Evolutionary conservation across 2,113 vertebrate species (phyloP).

Genomic region (Syngnathus typhle): DNA sequence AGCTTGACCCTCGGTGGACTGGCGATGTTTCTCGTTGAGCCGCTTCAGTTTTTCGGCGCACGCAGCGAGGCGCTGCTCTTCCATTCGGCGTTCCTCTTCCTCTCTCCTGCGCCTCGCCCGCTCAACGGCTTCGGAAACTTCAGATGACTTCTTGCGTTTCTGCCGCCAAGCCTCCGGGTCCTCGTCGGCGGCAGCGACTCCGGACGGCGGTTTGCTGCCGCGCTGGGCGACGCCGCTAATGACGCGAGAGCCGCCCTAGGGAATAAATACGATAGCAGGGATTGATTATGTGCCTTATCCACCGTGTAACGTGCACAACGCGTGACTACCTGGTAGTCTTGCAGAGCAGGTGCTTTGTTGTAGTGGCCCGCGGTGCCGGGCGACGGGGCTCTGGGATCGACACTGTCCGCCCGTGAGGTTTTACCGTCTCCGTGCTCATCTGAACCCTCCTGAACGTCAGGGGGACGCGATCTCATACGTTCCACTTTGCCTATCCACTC

Average conservation of each 20-base stretch:
- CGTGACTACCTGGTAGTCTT: constrained; percentile 79
- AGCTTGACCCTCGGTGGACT: constrained; percentile 42
- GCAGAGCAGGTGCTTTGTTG: constrained; percentile 68
- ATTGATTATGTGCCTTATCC: not conserved
- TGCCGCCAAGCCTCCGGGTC: constrained; percentile 93
- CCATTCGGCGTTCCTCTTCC: constrained; percentile 95
- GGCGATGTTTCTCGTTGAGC: constrained; percentile 90
- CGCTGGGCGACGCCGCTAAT: constrained; percentile 39
- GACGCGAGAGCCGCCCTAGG: constrained; percentile 42
- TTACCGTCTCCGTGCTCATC: constrained; percentile 74
- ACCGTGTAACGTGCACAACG: not conserved
- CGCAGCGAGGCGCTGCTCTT: constrained; percentile 91
- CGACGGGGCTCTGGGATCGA: constrained; percentile 67
- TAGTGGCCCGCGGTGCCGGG: constrained; percentile 67
- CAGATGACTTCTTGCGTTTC: constrained; percentile 84
- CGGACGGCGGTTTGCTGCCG: constrained; percentile 46
- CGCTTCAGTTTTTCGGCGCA: constrained; percentile 95
- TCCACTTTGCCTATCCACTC: constrained; percentile 76
- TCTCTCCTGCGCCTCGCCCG: constrained; percentile 88
- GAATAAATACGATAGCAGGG: not conserved
- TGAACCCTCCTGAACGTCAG: constrained; percentile 68
- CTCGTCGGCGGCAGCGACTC: constrained; percentile 65
- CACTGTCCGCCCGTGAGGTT: constrained; percentile 52
- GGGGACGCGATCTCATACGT: constrained; percentile 70
- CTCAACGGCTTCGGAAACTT: constrained; percentile 90